phyloP scores from a whole-genome alignment of 1,140 invertebrate species.

The Augochlora pura region DNA sequence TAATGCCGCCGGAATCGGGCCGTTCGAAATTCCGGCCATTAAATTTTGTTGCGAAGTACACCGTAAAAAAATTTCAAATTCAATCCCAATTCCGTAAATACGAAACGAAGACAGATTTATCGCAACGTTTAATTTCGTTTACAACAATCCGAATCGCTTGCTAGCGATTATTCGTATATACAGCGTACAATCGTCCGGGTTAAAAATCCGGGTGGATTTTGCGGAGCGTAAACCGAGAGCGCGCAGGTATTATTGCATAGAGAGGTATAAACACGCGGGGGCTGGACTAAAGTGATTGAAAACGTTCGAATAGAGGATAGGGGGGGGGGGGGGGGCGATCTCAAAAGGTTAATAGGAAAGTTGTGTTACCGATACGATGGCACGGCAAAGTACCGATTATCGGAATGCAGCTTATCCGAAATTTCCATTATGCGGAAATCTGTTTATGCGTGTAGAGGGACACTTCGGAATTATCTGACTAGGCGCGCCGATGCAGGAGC shows the following conservation, averaged over 20 bases:
- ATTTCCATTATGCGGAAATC: slow-evolving; percentile 39
- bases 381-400: slow-evolving; percentile 22
- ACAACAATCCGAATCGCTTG: too few species aligned
- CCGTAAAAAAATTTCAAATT: too few species aligned
- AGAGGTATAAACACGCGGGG: neutral
- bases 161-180: too few species aligned
- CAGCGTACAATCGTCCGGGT: too few species aligned
- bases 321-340: too few species aligned
- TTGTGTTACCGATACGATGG: slow-evolving; percentile 25
- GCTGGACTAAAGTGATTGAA: neutral
- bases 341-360: slow-evolving; percentile 33
- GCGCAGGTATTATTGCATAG: neutral
- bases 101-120: too few species aligned
- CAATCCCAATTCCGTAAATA: too few species aligned
- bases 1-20: too few species aligned
- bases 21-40: too few species aligned
- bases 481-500: slow-evolving; percentile 6
- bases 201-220: too few species aligned
- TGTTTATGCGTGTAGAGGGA: slow-evolving; percentile 21
- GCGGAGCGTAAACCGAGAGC: neutral
- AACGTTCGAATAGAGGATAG: neutral
- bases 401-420: slow-evolving; percentile 33
- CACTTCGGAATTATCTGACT: slow-evolving; percentile 7
- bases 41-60: too few species aligned
- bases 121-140: too few species aligned